phyloP scores from a whole-genome alignment of 1,140 invertebrate genomes.

The Drosophila melanogaster region Release_6_plus_ISO1_MT NT_033777.3:16078001-16078500 shows the following conservation, averaged over 20 bases:
- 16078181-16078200: constrained; percentile 35
- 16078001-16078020: constrained; percentile 5
- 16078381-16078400: constrained; percentile 38
- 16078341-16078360: constrained; percentile 27
- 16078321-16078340: constrained; percentile 44
- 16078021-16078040: neutral
- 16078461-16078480: constrained; percentile 28
- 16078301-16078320: constrained; percentile 29
- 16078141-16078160: constrained; percentile 9
- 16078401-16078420: constrained; percentile 67
- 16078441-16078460: constrained; percentile 29
- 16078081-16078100: constrained; percentile 72
- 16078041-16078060: constrained; percentile 23
- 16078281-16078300: constrained; percentile 17
- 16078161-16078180: constrained; percentile 48
- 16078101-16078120: constrained; percentile 39
- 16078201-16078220: constrained; percentile 49
- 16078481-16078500: constrained; percentile 55
- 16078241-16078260: constrained; percentile 35
- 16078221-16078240: constrained; percentile 18
- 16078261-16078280: constrained; percentile 58
- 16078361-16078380: neutral
- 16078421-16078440: constrained; percentile 52
- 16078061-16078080: constrained; percentile 50
- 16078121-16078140: constrained; percentile 8